A percentile compares a stretch with the other conserved stretches of the same genome.
Conservation (phyloP, 1,140 invertebrate species). For the Zophobas atratus region DNA sequence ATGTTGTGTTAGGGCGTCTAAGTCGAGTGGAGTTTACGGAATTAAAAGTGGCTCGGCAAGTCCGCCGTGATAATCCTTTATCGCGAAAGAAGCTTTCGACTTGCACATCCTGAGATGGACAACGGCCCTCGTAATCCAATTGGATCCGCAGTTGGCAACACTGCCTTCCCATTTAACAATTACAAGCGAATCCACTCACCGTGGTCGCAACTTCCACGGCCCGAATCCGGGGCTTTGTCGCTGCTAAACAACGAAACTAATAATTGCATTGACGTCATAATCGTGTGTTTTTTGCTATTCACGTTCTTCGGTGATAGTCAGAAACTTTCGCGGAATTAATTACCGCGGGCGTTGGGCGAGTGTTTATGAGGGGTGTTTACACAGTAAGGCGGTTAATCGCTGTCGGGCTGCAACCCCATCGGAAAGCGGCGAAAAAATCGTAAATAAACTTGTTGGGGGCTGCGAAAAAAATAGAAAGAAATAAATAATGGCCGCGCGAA, state of each 20-base stretch:
- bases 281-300: too few relatives aligned
- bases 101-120: conserved; percentile 38
- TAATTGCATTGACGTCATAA: too few relatives aligned
- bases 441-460: conserved; percentile 13
- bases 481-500: conserved; percentile 44
- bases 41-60: conserved; percentile 37
- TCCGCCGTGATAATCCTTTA: conserved; percentile 39
- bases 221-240: too few relatives aligned
- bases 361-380: conserved; percentile 17
- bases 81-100: conserved; percentile 38
- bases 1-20: conserved; percentile 21
- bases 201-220: conserved; percentile 5
- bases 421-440: conserved; percentile 7
- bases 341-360: conserved; percentile 17
- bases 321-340: neutral
- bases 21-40: conserved; percentile 30
- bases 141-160: conserved; percentile 41
- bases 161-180: conserved; percentile 47
- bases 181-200: conserved; percentile 44
- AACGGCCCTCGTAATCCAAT: conserved; percentile 42
- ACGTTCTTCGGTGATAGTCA: too few relatives aligned
- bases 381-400: conserved; percentile 7
- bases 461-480: conserved; percentile 41
- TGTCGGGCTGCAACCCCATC: neutral
- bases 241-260: too few relatives aligned